Evolutionary conservation across 2,113 vertebrate species (phyloP), one percentile per base, ranked within the genome.

Genomic region (Microcebus ravelobensis): DNA sequence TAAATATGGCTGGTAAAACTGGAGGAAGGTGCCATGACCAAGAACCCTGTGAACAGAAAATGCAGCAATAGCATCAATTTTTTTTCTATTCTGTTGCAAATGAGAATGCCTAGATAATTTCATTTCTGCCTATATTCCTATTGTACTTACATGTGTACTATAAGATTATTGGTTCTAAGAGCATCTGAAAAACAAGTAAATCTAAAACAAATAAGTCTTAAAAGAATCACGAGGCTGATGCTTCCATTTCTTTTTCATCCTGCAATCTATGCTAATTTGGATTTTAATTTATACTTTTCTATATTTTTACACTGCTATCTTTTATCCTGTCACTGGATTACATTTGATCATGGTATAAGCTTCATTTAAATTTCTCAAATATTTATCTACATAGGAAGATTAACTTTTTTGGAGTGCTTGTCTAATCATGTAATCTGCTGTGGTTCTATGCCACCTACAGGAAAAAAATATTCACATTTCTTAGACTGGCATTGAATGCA

Each of bases 361-460:
- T 84, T 79, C 31, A 92, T 25, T 83, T 89, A 92, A 76, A 67
- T 71, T 67, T 95, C 23, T 92, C 52, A 84, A 80, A 48, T 90
- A 57, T 67, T 70, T 92, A 84, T 31, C 27, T 27, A 67, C 14
- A 65, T 9, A 50, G 10, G 52, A 27, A 90, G 48, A 65, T 85
- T 55, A 68, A n/a, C 39, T 91, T 68, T 96, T 93, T 42, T 91
- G 39, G 12, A 52, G 17, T 34, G 13, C 15, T 71, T 27, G 3
- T 68, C 17, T 84, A 61, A 79, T 94, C 39, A 57, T 34, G 8
- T 39, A 67, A 77, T 71, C 70, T 93, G 48, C 84, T 71, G 79
- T 59, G 86, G 23, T 9, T 76, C 50, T 57, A 7, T 11, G 4
- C 12, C 29, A 42, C 23, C 20, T 81, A 34, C 6, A 59, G 29